A percentile compares a stretch with the other conserved stretches of the same genome.
Conservation (phyloP, 2,113 vertebrate genomes). For the Kryptolebias marmoratus region DNA sequence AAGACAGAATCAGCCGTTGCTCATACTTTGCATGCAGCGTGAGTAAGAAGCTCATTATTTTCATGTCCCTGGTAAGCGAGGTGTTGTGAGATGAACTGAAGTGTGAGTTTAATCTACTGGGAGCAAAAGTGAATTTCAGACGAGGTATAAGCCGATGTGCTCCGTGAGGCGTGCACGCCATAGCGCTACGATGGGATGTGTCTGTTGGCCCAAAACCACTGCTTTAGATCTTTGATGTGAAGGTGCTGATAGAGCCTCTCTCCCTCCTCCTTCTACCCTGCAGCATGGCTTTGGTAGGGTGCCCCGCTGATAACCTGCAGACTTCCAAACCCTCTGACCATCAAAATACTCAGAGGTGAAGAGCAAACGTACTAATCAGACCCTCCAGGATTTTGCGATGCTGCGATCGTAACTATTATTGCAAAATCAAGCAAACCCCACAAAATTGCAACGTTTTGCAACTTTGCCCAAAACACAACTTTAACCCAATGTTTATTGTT, state of each 20-base stretch:
- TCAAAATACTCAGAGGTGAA: background rate
- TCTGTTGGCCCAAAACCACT: slow-evolving; percentile 16
- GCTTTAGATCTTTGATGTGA: slow-evolving; percentile 30
- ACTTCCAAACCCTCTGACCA: background rate
- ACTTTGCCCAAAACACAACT: no score
- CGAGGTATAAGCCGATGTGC: slow-evolving; percentile 55
- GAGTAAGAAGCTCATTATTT: slow-evolving; percentile 41
- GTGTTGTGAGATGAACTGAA: slow-evolving; percentile 58
- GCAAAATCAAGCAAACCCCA: no score
- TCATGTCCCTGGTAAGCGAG: slow-evolving; percentile 43
- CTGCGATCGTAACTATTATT: no score
- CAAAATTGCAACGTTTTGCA: no score
- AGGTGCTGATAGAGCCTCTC: slow-evolving; percentile 4
- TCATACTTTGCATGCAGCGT: slow-evolving; percentile 40
- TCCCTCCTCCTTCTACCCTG: background rate
- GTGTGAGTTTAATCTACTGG: slow-evolving; percentile 74
- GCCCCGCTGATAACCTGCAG: slow-evolving; percentile 36
- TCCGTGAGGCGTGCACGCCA: slow-evolving; percentile 40
- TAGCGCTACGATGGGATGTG: slow-evolving; percentile 29
- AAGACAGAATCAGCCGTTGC: slow-evolving; percentile 12
- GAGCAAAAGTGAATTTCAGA: slow-evolving; percentile 63
- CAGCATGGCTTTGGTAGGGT: slow-evolving; percentile 8
- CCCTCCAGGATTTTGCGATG: no score
- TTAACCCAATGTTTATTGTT: no score
- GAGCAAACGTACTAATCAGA: no score